Percentiles rank a stretch among this genome's conserved stretches.
Conservation (phyloP, 92 coral and sea anemone genomes). For the Parazoanthus atlanticus region DNA sequence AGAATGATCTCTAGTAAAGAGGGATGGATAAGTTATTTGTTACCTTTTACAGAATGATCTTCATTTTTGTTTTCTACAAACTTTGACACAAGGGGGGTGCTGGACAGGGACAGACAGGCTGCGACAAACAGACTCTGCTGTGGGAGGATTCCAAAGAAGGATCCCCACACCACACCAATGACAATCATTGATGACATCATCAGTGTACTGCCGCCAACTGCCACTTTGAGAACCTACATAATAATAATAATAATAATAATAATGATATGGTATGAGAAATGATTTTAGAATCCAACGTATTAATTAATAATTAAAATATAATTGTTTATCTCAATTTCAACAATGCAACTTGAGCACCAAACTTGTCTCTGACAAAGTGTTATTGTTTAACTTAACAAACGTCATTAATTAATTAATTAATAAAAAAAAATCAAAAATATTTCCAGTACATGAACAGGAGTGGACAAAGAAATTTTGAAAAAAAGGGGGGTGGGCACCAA, state of each 20-base stretch:
- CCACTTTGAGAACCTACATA: slow-evolving; percentile 87
- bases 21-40: background rate
- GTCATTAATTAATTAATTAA: too few species aligned
- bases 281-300: background rate
- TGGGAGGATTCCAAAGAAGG: slow-evolving; percentile 82
- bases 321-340: too few species aligned
- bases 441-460: too few species aligned
- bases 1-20: background rate
- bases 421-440: too few species aligned
- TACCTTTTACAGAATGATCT: slow-evolving; percentile 68
- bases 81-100: slow-evolving; percentile 97
- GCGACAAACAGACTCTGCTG: slow-evolving; percentile 96
- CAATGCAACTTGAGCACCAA: too few species aligned
- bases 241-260: background rate
- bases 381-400: too few species aligned
- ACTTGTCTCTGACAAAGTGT: too few species aligned
- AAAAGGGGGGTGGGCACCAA: too few species aligned
- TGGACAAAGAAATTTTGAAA: too few species aligned
- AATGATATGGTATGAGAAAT: background rate
- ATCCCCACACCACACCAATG: slow-evolving; percentile 88
- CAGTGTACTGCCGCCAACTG: slow-evolving; percentile 88
- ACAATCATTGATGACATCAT: slow-evolving; percentile 84
- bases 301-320: background rate
- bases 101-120: slow-evolving; percentile 92
- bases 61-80: slow-evolving; percentile 79